These are phyloP conservation scores for Crenuchus spilurus DNA, from an alignment of 2,797 vertebrate genomes.

Conservation along the genomic window DNA sequence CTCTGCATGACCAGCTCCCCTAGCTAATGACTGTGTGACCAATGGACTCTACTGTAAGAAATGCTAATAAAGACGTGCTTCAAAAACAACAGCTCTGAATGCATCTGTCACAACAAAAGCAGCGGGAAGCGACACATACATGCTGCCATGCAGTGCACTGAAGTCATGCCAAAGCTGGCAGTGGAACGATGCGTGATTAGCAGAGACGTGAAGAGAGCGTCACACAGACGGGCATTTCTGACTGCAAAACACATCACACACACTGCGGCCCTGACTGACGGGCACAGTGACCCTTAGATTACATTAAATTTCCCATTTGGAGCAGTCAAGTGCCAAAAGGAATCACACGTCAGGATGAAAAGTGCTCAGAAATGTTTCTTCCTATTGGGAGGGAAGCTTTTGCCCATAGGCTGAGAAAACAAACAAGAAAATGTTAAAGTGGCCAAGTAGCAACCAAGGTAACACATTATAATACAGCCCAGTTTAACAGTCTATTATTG, in stretches of 20 bases:
- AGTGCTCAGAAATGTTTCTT: slow-evolving; percentile 27
- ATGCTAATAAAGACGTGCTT: slow-evolving; percentile 10
- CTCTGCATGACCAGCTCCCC: not conserved
- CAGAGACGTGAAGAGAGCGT: not conserved
- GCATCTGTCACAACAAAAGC: not conserved
- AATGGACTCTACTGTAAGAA: slow-evolving; percentile 8
- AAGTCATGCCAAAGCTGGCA: not conserved
- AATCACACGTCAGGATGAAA: slow-evolving; percentile 27
- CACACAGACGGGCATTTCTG: not conserved
- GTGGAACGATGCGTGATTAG: not conserved
- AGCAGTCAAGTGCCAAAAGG: slow-evolving; percentile 31
- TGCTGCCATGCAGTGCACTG: not conserved
- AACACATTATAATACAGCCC: too few relatives aligned
- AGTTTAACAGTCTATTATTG: too few relatives aligned
- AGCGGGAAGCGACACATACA: not conserved
- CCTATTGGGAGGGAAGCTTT: not conserved
- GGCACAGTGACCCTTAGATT: slow-evolving; percentile 36
- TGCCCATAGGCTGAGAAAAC: too few relatives aligned
- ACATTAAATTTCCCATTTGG: slow-evolving; percentile 37
- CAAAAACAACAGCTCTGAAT: not conserved
- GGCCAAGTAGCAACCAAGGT: too few relatives aligned
- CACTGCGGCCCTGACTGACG: slow-evolving; percentile 12
- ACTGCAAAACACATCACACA: not conserved
- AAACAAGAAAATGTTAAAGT: too few relatives aligned
- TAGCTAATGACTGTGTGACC: not conserved